Evolutionary conservation across 1,140 invertebrate genomes (phyloP).

Genomic region (Glossosoma conforme): DNA sequence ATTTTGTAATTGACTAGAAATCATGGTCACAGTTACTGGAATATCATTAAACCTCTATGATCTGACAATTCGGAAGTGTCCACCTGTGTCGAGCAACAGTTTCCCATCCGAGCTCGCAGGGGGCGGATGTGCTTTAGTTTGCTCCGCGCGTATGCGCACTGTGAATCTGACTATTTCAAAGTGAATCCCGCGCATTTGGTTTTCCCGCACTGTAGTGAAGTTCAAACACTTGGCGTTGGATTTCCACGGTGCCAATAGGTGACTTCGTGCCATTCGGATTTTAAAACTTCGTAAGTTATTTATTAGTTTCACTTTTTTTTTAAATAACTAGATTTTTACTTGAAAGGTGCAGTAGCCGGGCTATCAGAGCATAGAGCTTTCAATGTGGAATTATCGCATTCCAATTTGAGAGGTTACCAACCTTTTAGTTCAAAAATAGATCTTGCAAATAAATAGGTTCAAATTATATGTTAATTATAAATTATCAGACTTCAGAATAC

Average conservation of each 20-base stretch:
- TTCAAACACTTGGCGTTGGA: neutral
- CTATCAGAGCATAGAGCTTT: no score
- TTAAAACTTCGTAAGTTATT: neutral
- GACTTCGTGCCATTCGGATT: neutral
- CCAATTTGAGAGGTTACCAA: no score
- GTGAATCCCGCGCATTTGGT: constrained; percentile 7
- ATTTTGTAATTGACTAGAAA: neutral
- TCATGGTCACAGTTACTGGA: constrained; percentile 9
- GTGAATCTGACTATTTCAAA: neutral
- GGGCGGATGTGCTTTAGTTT: constrained; percentile 10
- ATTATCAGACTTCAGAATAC: no score
- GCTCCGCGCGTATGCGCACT: neutral
- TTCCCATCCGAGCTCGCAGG: constrained; percentile 13
- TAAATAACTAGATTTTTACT: no score
- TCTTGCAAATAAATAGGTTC: no score
- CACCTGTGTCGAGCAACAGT: constrained; percentile 17
- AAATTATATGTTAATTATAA: no score
- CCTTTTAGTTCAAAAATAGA: no score
- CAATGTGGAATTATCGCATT: no score
- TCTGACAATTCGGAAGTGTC: constrained; percentile 20
- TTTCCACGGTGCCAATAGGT: neutral
- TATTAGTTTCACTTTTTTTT: neutral
- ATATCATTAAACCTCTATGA: constrained; percentile 11
- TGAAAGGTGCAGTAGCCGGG: no score
- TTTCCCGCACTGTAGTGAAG: constrained; percentile 1